A percentile compares a stretch with the other conserved stretches of the same genome.
Conservation (phyloP, 2,113 vertebrate genomes). For the Elephas maximus region DNA sequence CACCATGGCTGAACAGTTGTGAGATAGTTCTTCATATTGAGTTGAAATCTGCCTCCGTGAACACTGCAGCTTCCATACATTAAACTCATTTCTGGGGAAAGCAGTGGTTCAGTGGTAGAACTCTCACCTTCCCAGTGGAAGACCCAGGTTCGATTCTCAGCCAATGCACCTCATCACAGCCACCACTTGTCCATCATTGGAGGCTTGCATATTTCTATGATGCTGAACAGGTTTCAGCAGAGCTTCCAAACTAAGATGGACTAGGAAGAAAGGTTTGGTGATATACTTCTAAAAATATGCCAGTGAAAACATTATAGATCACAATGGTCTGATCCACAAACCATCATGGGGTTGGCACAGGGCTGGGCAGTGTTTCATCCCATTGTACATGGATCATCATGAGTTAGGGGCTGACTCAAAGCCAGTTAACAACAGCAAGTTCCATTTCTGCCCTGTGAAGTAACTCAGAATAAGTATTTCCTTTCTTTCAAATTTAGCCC, state of each 20-base stretch:
- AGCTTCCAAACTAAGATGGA: neutral
- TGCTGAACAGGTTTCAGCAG: too few species aligned
- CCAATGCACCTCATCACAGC: too few species aligned
- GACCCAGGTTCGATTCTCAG: too few species aligned
- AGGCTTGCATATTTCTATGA: too few species aligned
- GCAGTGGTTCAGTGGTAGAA: too few species aligned
- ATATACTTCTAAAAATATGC: neutral
- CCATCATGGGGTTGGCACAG: neutral
- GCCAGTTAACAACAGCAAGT: neutral
- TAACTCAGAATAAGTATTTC: neutral
- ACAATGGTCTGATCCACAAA: neutral
- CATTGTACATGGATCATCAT: neutral
- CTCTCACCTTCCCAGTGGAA: too few species aligned
- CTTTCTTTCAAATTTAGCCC: neutral
- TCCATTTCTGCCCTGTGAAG: neutral
- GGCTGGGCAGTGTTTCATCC: neutral
- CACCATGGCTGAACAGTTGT: neutral
- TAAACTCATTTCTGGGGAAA: neutral
- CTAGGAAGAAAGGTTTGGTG: neutral
- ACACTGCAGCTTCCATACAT: neutral
- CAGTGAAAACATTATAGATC: neutral
- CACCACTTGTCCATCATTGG: too few species aligned
- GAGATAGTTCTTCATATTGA: neutral
- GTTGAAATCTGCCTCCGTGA: neutral
- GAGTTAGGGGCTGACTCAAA: neutral